phyloP scores from a whole-genome alignment of 2,797 vertebrate species.

The Rachycentron canadum region DNA sequence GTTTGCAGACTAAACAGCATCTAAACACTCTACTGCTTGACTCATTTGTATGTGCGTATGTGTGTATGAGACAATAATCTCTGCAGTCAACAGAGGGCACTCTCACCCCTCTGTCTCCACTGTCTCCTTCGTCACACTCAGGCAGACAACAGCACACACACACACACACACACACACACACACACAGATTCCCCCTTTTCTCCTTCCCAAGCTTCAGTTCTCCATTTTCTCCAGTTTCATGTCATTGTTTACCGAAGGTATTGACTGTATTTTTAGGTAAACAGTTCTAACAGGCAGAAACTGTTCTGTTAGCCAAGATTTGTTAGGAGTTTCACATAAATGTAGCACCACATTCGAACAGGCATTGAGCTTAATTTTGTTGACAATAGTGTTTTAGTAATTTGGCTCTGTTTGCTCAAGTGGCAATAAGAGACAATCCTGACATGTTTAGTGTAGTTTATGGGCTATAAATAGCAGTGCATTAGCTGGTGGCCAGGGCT shows the following conservation, averaged over 20 bases:
- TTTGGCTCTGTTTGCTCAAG: slow-evolving; percentile 56
- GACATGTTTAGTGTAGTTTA: slow-evolving; percentile 54
- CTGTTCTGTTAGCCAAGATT: slow-evolving; percentile 3
- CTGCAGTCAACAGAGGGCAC: slow-evolving; percentile 77
- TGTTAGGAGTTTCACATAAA: slow-evolving; percentile 10
- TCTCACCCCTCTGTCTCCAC: slow-evolving; percentile 58
- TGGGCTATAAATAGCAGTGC: slow-evolving; percentile 71
- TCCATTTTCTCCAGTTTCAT: slow-evolving; percentile 49
- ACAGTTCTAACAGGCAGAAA: slow-evolving; percentile 13
- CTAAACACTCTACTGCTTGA: slow-evolving; percentile 21
- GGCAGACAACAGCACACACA: slow-evolving; percentile 4
- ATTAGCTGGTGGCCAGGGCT: slow-evolving; percentile 64
- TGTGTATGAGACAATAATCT: neutral
- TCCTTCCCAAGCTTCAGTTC: slow-evolving; percentile 35
- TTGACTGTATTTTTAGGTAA: slow-evolving; percentile 30
- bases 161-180: slow-evolving; percentile 10
- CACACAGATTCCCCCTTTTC: slow-evolving; percentile 26
- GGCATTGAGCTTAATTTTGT: slow-evolving; percentile 25
- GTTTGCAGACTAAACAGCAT: slow-evolving; percentile 42
- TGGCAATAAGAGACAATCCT: slow-evolving; percentile 54
- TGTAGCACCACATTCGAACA: slow-evolving; percentile 16
- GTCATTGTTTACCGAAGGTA: slow-evolving; percentile 47
- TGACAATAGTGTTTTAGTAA: slow-evolving; percentile 42
- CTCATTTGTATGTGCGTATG: neutral
- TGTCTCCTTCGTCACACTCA: slow-evolving; percentile 7